Evolutionary conservation across 2,113 vertebrate species (phyloP).

Genomic region (Sakesphorus luctuosus): DNA sequence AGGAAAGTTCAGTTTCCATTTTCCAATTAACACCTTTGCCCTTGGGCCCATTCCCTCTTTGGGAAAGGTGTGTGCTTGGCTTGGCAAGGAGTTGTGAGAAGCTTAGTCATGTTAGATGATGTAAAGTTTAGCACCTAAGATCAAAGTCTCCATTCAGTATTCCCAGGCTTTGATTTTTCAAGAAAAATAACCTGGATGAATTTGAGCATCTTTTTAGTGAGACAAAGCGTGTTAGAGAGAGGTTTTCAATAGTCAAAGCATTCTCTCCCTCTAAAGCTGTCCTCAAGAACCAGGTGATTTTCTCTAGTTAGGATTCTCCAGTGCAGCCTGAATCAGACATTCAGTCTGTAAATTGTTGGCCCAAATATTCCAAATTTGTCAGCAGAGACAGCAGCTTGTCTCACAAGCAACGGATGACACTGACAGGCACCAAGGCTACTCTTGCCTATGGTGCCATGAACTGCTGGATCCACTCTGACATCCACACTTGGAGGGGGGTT

Average conservation of each 20-base stretch:
- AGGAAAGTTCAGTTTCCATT: not conserved
- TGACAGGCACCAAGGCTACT: accelerated
- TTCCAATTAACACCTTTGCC: not conserved
- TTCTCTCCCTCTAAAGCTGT: not conserved
- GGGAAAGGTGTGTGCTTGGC: not conserved
- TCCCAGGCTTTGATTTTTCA: not conserved
- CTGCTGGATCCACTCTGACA: not conserved
- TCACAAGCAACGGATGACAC: not conserved
- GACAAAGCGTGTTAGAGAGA: no score
- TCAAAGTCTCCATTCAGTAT: not conserved
- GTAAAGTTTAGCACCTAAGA: not conserved
- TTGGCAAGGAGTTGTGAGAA: not conserved
- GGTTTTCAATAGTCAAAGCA: not conserved
- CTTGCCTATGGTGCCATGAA: not conserved
- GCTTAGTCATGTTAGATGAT: not conserved
- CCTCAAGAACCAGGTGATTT: not conserved
- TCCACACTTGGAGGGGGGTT: not conserved
- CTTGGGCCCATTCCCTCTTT: not conserved
- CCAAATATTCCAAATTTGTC: not conserved
- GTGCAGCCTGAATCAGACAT: not conserved
- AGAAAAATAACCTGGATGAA: not conserved
- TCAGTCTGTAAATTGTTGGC: not conserved
- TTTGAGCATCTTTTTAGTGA: not conserved
- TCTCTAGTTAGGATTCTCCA: not conserved
- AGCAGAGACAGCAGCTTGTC: not conserved